Conservation (phyloP, 2,888 invertebrate genomes). For the Pelosia muscerda region DNA sequence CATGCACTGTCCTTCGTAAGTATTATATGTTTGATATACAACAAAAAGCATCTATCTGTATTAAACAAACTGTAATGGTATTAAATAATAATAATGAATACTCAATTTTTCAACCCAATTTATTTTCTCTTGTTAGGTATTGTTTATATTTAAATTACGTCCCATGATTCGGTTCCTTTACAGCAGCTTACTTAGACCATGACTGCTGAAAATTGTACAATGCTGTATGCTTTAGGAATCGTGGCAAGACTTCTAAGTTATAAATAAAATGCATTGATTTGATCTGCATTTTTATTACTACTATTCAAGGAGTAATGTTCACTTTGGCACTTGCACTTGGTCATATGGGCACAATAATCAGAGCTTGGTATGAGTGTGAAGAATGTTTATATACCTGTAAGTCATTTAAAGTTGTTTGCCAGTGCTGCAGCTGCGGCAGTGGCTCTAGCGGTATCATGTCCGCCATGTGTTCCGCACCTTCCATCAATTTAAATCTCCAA, state of each 20-base stretch:
- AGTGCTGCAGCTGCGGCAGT: slow-evolving; percentile 80
- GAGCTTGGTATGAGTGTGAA: neutral
- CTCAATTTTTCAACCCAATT: neutral
- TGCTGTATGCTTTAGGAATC: too few species aligned
- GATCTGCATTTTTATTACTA: too few species aligned
- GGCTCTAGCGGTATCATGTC: slow-evolving; percentile 83
- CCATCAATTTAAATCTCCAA: slow-evolving; percentile 82
- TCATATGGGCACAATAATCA: neutral
- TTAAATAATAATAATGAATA: neutral
- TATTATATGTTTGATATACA: too few species aligned
- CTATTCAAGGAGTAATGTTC: neutral
- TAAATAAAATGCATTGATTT: too few species aligned
- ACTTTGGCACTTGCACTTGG: neutral
- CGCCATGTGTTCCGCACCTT: slow-evolving; percentile 81
- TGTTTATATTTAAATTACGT: too few species aligned
- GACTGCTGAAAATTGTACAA: too few species aligned
- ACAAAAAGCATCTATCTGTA: too few species aligned
- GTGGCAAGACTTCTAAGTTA: too few species aligned
- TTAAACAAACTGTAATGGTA: too few species aligned
- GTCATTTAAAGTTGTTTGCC: slow-evolving; percentile 77
- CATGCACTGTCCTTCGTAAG: too few species aligned
- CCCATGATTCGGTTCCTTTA: too few species aligned
- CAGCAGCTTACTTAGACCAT: too few species aligned
- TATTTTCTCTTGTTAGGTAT: neutral
- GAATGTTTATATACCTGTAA: slow-evolving; percentile 64